Evolutionary conservation across 2,888 invertebrate genomes (phyloP).

Genomic region (Trichopria drosophilae): DNA sequence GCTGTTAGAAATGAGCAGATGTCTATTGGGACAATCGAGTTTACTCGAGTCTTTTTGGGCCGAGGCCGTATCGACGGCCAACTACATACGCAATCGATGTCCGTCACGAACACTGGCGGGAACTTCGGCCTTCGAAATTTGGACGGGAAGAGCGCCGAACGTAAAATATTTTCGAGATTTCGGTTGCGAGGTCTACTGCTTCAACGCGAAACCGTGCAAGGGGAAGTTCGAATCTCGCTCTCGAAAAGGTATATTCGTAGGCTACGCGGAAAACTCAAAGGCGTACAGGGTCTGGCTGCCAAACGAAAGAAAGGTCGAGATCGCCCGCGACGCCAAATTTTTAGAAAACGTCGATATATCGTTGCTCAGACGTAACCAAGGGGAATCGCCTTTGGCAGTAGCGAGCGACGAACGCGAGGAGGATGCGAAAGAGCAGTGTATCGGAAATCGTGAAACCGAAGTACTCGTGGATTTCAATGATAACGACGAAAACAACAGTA

Average conservation of each 20-base stretch:
- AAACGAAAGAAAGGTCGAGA: conserved; percentile 12
- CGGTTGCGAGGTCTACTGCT: conserved; percentile 29
- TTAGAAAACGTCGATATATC: background rate
- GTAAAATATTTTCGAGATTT: conserved; percentile 36
- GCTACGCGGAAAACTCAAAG: conserved; percentile 30
- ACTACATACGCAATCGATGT: conserved; percentile 39
- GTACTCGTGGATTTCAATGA: too few relatives aligned
- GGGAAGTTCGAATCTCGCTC: conserved; percentile 29
- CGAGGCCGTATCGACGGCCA: conserved; percentile 39
- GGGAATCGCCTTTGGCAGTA: too few relatives aligned
- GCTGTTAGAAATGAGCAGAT: conserved; percentile 35
- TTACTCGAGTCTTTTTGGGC: conserved; percentile 14
- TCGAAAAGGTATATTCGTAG: conserved; percentile 24
- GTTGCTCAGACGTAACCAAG: too few relatives aligned
- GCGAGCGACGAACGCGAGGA: too few relatives aligned
- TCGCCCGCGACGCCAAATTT: conserved; percentile 29
- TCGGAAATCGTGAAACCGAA: too few relatives aligned
- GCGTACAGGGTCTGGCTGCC: conserved; percentile 29
- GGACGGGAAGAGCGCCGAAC: conserved; percentile 28
- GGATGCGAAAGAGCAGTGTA: too few relatives aligned
- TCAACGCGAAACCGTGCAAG: conserved; percentile 12
- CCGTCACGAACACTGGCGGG: conserved; percentile 23
- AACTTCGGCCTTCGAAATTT: conserved; percentile 32
- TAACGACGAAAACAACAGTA: too few relatives aligned
- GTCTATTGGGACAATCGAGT: conserved; percentile 34